Evolutionary conservation across 2,113 vertebrate genomes (phyloP).

Genomic region (Sceloporus undulatus): DNA sequence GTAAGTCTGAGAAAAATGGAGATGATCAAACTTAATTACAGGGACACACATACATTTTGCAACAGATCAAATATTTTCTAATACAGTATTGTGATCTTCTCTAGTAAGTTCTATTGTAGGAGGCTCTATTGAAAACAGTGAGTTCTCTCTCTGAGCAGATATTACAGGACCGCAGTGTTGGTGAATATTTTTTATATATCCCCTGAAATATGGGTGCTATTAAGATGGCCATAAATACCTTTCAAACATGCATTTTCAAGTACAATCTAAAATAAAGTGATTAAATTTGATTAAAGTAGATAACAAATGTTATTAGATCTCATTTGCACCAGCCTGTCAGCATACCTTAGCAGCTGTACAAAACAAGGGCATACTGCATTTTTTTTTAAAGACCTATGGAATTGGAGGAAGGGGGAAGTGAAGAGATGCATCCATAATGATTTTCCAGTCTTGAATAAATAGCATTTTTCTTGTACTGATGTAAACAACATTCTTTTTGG

Average conservation of each 20-base stretch:
- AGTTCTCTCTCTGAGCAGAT: not conserved
- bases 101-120: not conserved
- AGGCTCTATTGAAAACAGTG: not conserved
- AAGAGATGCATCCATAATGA: not conserved
- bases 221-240: not conserved
- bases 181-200: not conserved
- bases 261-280: too few species aligned
- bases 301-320: not conserved
- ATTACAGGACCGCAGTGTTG: not conserved
- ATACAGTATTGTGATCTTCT: not conserved
- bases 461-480: slow-evolving; percentile 29
- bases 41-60: not conserved
- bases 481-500: slow-evolving; percentile 12
- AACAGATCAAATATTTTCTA: not conserved
- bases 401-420: slow-evolving; percentile 39
- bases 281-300: too few species aligned
- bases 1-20: not conserved
- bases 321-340: not conserved
- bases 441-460: slow-evolving; percentile 25
- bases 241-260: not conserved
- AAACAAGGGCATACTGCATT: not conserved
- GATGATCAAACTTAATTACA: not conserved
- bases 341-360: not conserved
- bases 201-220: not conserved
- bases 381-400: not conserved